phyloP scores from a whole-genome alignment of 2,888 invertebrate species.

The Epinotia nisella region DNA sequence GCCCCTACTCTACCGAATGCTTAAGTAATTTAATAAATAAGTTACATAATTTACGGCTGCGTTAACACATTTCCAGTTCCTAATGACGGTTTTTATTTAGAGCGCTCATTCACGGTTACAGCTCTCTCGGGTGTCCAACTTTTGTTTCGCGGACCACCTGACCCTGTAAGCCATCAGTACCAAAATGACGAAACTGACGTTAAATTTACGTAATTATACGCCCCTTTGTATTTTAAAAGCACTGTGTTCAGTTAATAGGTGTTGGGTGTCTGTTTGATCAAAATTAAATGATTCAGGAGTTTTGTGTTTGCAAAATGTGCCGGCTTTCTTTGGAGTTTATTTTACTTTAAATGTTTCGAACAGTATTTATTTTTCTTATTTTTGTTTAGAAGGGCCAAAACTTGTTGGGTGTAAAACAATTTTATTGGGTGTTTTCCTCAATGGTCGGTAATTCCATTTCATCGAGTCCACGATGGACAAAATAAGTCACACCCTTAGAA shows the following conservation, averaged over 20 bases:
- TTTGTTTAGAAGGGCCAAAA: background rate
- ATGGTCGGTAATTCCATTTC: too few species aligned
- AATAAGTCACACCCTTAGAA: too few species aligned
- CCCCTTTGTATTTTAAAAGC: background rate
- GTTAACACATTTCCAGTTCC: conserved; percentile 42
- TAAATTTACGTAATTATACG: background rate
- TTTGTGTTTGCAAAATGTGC: conserved; percentile 2
- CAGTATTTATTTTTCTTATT: background rate
- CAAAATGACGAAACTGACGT: background rate
- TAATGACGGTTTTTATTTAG: conserved; percentile 41
- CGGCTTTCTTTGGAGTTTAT: background rate
- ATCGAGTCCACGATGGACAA: too few species aligned
- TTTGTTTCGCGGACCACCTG: conserved; percentile 17
- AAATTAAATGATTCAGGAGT: conserved; percentile 36
- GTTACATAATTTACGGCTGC: conserved; percentile 41
- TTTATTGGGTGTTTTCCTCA: background rate
- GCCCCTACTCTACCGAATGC: background rate
- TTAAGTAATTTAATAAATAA: conserved; percentile 45
- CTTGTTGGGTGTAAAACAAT: background rate
- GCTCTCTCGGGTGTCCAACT: conserved; percentile 36
- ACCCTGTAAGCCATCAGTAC: background rate
- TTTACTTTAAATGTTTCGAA: background rate
- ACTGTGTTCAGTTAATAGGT: conserved; percentile 29
- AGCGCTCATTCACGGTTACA: conserved; percentile 17
- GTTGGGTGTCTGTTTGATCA: conserved; percentile 35